Conservation (phyloP, 30 jellyfish, hydroid and myxozoan species). For the Aurelia sp. region DNA sequence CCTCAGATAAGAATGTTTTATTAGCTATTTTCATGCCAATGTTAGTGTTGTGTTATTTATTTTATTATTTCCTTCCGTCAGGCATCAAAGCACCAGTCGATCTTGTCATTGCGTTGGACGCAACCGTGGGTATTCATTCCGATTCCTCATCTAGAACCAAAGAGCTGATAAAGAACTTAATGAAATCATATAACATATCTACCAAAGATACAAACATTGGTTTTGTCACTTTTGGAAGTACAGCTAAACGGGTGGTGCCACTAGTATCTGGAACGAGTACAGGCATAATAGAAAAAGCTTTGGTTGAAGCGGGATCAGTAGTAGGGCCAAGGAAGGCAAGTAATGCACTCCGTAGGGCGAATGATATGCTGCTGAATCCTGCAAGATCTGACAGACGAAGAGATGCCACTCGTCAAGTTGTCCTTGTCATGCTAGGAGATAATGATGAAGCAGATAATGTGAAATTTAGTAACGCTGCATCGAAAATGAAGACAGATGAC, state of each 20-base stretch:
- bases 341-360: conserved; percentile 11
- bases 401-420: conserved; percentile 3
- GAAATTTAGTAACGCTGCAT: neutral
- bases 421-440: conserved; percentile 8
- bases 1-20: too few relatives aligned
- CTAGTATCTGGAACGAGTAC: neutral
- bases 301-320: neutral
- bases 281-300: neutral
- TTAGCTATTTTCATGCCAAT: too few relatives aligned
- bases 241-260: conserved; percentile 3
- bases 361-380: neutral
- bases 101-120: conserved; percentile 29
- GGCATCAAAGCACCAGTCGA: conserved; percentile 37
- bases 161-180: neutral
- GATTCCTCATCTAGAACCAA: neutral
- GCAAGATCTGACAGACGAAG: neutral
- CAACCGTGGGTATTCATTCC: conserved; percentile 4
- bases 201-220: conserved; percentile 37
- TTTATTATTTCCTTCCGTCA: neutral
- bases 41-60: too few relatives aligned
- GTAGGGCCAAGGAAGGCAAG: conserved; percentile 26
- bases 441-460: neutral
- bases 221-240: conserved; percentile 20
- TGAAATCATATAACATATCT: conserved; percentile 22
- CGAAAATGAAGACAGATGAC: neutral